Evolutionary conservation across 2,888 invertebrate genomes (phyloP).

Genomic region (Mycalesis mineus): DNA sequence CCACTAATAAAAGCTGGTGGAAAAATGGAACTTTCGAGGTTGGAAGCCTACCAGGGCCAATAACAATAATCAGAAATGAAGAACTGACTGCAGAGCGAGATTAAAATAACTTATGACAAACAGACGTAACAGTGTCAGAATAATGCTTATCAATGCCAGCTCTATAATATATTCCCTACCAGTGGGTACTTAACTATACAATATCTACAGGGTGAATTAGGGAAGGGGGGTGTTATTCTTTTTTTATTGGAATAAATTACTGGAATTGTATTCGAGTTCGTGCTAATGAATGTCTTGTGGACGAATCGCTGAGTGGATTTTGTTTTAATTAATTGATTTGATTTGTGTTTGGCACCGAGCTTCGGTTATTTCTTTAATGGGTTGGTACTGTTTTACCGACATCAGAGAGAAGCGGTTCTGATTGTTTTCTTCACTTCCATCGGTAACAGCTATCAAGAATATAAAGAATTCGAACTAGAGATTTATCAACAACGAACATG

Average conservation of each 20-base stretch:
- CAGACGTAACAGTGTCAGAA: background rate
- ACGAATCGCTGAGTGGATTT: constrained; percentile 47
- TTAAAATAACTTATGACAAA: background rate
- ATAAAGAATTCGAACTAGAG: too few species aligned
- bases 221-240: constrained; percentile 41
- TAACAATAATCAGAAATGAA: too few species aligned
- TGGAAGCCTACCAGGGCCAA: too few species aligned
- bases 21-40: too few species aligned
- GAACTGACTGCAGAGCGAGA: too few species aligned
- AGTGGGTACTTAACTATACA: background rate
- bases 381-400: background rate
- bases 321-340: constrained; percentile 57
- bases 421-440: background rate
- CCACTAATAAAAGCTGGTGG: too few species aligned
- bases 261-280: constrained; percentile 56
- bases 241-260: constrained; percentile 74
- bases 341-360: constrained; percentile 29
- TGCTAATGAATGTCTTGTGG: constrained; percentile 67
- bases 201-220: constrained; percentile 8
- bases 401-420: background rate
- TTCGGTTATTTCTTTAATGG: constrained; percentile 6
- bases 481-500: too few species aligned
- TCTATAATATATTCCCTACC: background rate
- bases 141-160: background rate
- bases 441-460: too few species aligned